Conservation (phyloP, 2,888 invertebrate species). For the Plebejus argus region DNA sequence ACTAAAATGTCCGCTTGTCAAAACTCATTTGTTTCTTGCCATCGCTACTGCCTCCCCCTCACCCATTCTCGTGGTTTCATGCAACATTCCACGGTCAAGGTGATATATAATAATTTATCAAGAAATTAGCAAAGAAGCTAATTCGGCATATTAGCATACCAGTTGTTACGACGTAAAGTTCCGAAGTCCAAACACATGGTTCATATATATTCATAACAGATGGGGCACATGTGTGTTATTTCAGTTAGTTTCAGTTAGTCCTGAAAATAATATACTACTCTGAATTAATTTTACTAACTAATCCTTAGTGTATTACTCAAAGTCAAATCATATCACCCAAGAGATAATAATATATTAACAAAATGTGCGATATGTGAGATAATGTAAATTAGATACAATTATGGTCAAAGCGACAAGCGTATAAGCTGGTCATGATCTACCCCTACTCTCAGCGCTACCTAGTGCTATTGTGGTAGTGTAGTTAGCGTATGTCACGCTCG, state of each 20-base stretch:
- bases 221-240: neutral
- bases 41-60: neutral
- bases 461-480: neutral
- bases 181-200: neutral
- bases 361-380: neutral
- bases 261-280: neutral
- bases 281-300: neutral
- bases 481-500: conserved; percentile 24
- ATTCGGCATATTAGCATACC: no score
- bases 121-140: neutral
- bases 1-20: neutral
- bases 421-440: neutral
- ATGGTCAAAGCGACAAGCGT: neutral
- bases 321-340: neutral
- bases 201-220: neutral
- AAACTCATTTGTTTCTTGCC: neutral
- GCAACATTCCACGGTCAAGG: neutral
- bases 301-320: neutral
- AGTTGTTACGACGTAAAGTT: neutral
- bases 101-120: no score
- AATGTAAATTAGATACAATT: neutral
- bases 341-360: no score
- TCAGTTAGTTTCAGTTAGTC: neutral
- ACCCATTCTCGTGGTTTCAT: neutral
- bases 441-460: neutral